These are phyloP conservation scores for Parapsyche elsis DNA, from an alignment of 1,140 invertebrate genomes.

Conservation along the genomic window DNA sequence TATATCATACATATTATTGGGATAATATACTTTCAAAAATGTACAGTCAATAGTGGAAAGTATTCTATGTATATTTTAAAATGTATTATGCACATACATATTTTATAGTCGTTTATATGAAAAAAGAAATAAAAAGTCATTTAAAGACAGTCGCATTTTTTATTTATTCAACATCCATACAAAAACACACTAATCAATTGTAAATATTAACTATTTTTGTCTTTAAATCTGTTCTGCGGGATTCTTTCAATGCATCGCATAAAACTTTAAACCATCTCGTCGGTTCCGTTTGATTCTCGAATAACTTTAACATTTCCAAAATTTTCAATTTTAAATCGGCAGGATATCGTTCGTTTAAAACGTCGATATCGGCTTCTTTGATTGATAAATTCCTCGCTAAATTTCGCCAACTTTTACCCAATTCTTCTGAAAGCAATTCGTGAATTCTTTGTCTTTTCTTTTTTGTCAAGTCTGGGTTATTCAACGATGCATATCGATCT, in stretches of 20 bases:
- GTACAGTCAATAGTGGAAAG: no score
- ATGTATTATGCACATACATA: not conserved
- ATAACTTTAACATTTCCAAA: slow-evolving; percentile 29
- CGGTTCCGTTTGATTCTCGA: slow-evolving; percentile 18
- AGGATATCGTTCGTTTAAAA: slow-evolving; percentile 19
- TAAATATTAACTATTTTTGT: slow-evolving; percentile 18
- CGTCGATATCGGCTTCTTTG: slow-evolving; percentile 40
- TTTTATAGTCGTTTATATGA: no score
- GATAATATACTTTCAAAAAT: no score
- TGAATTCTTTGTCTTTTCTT: slow-evolving; percentile 15
- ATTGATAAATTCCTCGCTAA: slow-evolving; percentile 38
- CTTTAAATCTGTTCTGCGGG: slow-evolving; percentile 41
- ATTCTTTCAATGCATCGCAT: slow-evolving; percentile 41
- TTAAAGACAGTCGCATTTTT: no score
- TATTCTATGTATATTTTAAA: no score
- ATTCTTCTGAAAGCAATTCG: slow-evolving; percentile 34
- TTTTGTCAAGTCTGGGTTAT: not conserved
- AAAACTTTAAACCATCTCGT: slow-evolving; percentile 29
- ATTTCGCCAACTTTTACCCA: slow-evolving; percentile 43
- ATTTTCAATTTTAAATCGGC: slow-evolving; percentile 44
- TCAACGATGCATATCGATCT: not conserved
- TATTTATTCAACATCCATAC: no score
- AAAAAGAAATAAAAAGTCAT: no score
- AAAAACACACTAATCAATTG: no score
- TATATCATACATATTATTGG: no score